phyloP scores from a whole-genome alignment of 2,113 vertebrate species.

The Nicator chloris region DNA sequence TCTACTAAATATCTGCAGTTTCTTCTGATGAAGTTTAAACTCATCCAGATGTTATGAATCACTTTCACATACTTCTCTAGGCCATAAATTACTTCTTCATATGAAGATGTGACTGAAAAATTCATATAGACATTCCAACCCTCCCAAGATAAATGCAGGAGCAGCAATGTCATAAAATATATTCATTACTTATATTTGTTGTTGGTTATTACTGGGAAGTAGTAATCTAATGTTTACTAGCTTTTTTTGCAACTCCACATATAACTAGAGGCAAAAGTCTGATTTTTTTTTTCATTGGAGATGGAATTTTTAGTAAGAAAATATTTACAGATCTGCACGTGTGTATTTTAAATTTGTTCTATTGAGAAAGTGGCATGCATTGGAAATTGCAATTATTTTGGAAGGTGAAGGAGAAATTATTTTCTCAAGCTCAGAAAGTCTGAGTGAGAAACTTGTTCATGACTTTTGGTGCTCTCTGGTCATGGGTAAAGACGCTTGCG shows the following conservation, averaged over 20 bases:
- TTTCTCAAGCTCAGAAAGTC: background rate
- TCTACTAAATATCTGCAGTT: background rate
- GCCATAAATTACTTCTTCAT: background rate
- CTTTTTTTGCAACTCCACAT: background rate
- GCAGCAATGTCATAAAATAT: conserved; percentile 17
- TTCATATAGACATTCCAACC: background rate
- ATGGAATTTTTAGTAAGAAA: background rate
- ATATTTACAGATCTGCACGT: background rate
- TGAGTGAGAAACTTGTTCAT: background rate
- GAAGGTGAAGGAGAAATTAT: background rate
- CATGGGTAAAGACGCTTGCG: background rate
- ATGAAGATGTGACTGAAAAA: conserved; percentile 34
- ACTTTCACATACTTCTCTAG: background rate
- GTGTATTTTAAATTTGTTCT: background rate
- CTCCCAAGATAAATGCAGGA: conserved; percentile 22
- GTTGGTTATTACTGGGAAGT: background rate
- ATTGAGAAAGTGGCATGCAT: background rate
- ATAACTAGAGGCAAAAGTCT: background rate
- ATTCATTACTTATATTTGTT: conserved; percentile 17
- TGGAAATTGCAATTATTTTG: background rate
- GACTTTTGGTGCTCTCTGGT: background rate
- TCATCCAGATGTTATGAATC: background rate
- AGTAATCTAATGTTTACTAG: background rate
- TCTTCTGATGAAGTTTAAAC: background rate
- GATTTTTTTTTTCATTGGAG: background rate